Evolutionary conservation across 2,797 vertebrate genomes (phyloP).

Genomic region (Scleropages formosus): DNA sequence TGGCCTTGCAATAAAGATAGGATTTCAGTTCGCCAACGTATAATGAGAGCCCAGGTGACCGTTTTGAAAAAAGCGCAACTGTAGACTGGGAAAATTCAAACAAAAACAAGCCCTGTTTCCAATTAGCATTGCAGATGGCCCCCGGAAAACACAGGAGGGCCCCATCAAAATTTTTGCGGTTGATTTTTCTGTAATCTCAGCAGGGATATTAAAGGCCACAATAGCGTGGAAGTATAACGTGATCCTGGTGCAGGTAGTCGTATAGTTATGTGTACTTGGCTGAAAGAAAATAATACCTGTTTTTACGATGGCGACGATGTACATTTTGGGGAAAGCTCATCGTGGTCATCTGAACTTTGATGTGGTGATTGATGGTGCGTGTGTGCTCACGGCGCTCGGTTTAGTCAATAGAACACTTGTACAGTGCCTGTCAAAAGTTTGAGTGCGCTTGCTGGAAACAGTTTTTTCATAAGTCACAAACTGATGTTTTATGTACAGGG

Average conservation of each 20-base stretch:
- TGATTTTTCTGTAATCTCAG: conserved; percentile 15
- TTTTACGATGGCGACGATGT: neutral
- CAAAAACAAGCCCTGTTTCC: conserved; percentile 69
- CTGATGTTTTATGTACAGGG: no score
- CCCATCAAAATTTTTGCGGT: conserved; percentile 16
- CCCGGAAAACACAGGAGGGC: neutral
- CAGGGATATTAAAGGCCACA: conserved; percentile 2
- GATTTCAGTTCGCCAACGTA: conserved; percentile 34
- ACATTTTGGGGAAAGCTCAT: neutral
- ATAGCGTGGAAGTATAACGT: neutral
- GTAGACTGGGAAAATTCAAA: conserved; percentile 65
- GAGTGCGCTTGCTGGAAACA: no score
- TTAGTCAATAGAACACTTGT: no score
- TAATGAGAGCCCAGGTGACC: conserved; percentile 63
- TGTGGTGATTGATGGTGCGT: neutral
- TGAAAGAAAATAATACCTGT: neutral
- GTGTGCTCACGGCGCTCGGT: no score
- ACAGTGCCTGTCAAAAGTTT: no score
- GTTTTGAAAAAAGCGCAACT: conserved; percentile 62
- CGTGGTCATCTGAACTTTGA: neutral
- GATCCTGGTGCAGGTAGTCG: conserved; percentile 3
- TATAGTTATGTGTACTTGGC: conserved; percentile 19
- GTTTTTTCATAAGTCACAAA: no score
- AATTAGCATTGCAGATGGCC: conserved; percentile 54
- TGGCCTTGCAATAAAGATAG: conserved; percentile 45